Base-by-base conservation (phyloP, 2,113 vertebrate species). In the Progne subis region DNA sequence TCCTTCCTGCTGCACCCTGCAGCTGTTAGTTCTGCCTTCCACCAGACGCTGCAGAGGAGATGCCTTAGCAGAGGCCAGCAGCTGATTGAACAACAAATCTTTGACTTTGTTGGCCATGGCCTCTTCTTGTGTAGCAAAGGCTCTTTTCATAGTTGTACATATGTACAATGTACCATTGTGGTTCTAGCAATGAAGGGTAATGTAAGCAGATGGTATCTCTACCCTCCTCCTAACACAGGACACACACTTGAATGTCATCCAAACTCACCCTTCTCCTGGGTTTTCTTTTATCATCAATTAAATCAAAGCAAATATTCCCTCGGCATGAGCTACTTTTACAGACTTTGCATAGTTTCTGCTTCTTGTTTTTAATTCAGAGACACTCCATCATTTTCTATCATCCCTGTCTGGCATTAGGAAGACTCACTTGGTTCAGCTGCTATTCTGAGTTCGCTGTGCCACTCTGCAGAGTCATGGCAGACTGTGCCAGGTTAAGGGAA, bases 251-350 rank as follows among this genome's bases (percentile, higher is more conserved):
- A 96, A 97, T 96, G 94, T 96, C 94, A 96, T 97, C 96, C 93
- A 94, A 92, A 79, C 95, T 93, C 81, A 95, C 90, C 80, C 26
- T 97, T 95, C 94, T 94, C 88, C 74, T 88, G 92, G 82, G 80
- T 92, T 96, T 97, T 95, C 92, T 92, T 94, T 96, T 96, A 92
- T 88, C 95, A 94, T 96, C 93, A 94, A 94, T 96, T 96, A 96
- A 92, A 93, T 88, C 83, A 90, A 94, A 95, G 82, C 75, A 96
- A 95, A 77, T 90, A 96, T 69, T 95, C 65, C 64, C 96, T 92
- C 1, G 0, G 72, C 49, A 86, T 84, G 77, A 92, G 49, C 65
- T 94, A 78, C 46, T 89, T 83, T 90, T 88, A 85, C 72, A 88
- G 82, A 81, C 47, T 90, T 93, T 31, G 18, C 56, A 29, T 60